Conservation (phyloP, 1,140 invertebrate genomes). For the Dendroctonus ponderosae region DNA sequence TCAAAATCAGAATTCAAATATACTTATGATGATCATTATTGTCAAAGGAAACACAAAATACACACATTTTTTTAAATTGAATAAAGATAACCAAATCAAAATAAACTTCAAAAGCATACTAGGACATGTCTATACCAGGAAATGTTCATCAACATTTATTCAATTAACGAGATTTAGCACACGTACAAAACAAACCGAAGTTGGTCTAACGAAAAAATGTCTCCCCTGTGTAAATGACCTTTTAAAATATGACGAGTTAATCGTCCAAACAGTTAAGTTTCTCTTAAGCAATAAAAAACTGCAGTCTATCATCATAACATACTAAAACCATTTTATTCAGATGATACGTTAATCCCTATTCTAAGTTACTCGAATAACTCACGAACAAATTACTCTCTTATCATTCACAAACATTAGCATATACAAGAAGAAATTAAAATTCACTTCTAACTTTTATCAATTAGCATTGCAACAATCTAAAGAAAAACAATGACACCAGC, state of each 20-base stretch:
- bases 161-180: conserved; percentile 34
- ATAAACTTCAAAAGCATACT: conserved; percentile 41
- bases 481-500: too few species aligned
- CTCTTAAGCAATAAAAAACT: conserved; percentile 27
- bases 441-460: too few species aligned
- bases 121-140: too few species aligned
- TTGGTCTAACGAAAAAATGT: conserved; percentile 29
- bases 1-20: conserved; percentile 36
- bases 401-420: conserved; percentile 5
- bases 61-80: conserved; percentile 40
- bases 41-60: conserved; percentile 44
- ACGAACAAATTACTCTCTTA: background rate
- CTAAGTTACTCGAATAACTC: background rate
- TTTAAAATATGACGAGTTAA: conserved; percentile 29
- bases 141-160: conserved; percentile 33
- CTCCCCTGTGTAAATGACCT: conserved; percentile 28
- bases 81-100: conserved; percentile 40
- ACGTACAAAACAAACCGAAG: conserved; percentile 28
- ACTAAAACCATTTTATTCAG: conserved; percentile 36
- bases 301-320: conserved; percentile 34
- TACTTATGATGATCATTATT: conserved; percentile 45
- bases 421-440: too few species aligned
- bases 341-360: conserved; percentile 1
- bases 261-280: conserved; percentile 29
- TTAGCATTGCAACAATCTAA: too few species aligned